These are phyloP conservation scores for Corapipo altera DNA, from an alignment of 2,113 vertebrate genomes.

Conservation along the genomic window DNA sequence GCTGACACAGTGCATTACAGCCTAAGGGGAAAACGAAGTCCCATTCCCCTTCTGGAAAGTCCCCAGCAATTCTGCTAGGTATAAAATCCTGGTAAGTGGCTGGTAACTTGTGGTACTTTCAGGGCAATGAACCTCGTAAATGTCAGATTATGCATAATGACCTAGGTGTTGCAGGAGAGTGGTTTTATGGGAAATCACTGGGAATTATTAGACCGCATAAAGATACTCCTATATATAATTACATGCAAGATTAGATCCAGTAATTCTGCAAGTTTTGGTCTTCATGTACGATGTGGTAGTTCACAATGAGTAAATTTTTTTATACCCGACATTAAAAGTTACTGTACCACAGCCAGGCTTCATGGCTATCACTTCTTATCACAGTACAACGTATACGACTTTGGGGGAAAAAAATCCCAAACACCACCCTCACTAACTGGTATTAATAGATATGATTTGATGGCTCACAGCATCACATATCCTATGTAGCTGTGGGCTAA, in stretches of 20 bases:
- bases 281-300: neutral
- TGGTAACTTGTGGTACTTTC: neutral
- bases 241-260: neutral
- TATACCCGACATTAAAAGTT: neutral
- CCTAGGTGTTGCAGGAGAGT: neutral
- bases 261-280: neutral
- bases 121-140: neutral
- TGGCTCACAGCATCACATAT: neutral
- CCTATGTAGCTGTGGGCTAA: neutral
- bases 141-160: neutral
- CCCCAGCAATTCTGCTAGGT: neutral
- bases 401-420: fast-evolving
- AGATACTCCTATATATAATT: neutral
- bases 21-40: neutral
- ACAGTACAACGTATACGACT: neutral
- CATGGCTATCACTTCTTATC: neutral
- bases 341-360: neutral
- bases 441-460: neutral
- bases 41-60: neutral
- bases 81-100: neutral
- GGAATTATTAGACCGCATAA: neutral
- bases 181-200: neutral
- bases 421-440: neutral
- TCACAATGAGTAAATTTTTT: neutral
- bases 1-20: fast-evolving